phyloP scores from a whole-genome alignment of 1,140 invertebrate genomes.

The Aethina tumida region DNA sequence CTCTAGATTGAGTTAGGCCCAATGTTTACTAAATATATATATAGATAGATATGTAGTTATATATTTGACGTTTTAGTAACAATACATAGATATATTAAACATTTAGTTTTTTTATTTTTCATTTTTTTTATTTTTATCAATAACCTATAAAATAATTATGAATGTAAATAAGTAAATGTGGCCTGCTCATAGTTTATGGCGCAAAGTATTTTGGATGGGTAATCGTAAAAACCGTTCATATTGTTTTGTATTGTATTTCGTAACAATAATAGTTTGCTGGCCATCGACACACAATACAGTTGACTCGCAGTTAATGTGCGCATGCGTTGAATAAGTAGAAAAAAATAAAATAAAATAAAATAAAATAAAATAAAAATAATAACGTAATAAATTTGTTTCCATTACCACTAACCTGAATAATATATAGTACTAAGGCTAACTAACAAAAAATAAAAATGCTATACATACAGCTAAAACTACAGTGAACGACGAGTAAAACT shows the following conservation, averaged over 20 bases:
- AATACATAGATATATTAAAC: too few relatives aligned
- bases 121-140: too few relatives aligned
- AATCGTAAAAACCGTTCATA: neutral
- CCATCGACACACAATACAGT: constrained; percentile 34
- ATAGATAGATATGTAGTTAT: too few relatives aligned
- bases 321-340: constrained; percentile 32
- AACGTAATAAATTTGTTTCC: constrained; percentile 27
- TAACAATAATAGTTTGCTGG: constrained; percentile 26
- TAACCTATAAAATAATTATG: too few relatives aligned
- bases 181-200: constrained; percentile 22
- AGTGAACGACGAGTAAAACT: constrained; percentile 33
- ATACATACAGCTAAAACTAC: constrained; percentile 37
- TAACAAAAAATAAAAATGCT: too few relatives aligned
- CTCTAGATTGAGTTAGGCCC: too few relatives aligned
- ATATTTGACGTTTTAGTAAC: too few relatives aligned
- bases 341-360: constrained; percentile 27
- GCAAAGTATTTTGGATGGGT: constrained; percentile 6
- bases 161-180: constrained; percentile 24
- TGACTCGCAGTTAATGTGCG: constrained; percentile 31
- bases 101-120: too few relatives aligned
- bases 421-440: constrained; percentile 32
- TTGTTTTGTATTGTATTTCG: constrained; percentile 3
- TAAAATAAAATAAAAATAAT: too few relatives aligned
- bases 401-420: constrained; percentile 35
- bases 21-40: too few relatives aligned